phyloP scores from a whole-genome alignment of 2,888 invertebrate species.

The Nephrotoma guestfalica region DNA sequence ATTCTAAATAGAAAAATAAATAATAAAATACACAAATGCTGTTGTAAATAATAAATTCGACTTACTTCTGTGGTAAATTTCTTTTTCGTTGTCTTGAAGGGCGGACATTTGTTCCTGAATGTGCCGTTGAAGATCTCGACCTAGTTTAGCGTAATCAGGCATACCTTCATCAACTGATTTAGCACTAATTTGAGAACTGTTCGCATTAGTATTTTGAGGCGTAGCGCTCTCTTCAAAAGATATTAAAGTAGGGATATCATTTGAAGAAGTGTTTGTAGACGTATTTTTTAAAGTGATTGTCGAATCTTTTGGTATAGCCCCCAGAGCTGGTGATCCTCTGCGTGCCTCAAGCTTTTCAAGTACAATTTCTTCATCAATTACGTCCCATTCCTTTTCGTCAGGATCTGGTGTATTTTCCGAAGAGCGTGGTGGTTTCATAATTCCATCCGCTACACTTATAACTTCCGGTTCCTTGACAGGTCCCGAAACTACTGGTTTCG shows the following conservation, averaged over 20 bases:
- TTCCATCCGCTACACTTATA: not conserved
- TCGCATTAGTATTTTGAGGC: not conserved
- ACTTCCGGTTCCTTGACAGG: not conserved
- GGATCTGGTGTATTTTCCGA: not conserved
- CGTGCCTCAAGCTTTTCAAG: not conserved
- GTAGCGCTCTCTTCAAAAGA: not conserved
- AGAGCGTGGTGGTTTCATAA: not conserved
- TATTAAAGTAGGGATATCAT: not conserved
- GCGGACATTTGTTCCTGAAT: constrained; percentile 16
- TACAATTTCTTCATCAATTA: constrained; percentile 2
- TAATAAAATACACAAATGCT: not conserved
- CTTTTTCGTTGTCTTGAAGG: constrained; percentile 7
- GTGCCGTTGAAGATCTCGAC: constrained; percentile 21
- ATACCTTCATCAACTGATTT: not conserved
- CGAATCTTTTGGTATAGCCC: constrained; percentile 3
- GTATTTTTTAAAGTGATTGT: not conserved
- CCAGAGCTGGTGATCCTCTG: not conserved
- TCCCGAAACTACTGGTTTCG: not conserved
- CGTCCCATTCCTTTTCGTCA: constrained; percentile 2
- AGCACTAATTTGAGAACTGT: not conserved
- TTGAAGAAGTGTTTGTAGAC: not conserved
- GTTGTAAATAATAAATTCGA: not conserved
- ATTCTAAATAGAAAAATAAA: constrained; percentile 16
- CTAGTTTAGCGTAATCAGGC: constrained; percentile 18
- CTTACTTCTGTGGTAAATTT: constrained; percentile 2